A percentile compares a stretch with the other conserved stretches of the same genome.
These are phyloP conservation scores for Menidia menidia DNA, from an alignment of 2,797 vertebrate species.

Conservation along the genomic window DNA sequence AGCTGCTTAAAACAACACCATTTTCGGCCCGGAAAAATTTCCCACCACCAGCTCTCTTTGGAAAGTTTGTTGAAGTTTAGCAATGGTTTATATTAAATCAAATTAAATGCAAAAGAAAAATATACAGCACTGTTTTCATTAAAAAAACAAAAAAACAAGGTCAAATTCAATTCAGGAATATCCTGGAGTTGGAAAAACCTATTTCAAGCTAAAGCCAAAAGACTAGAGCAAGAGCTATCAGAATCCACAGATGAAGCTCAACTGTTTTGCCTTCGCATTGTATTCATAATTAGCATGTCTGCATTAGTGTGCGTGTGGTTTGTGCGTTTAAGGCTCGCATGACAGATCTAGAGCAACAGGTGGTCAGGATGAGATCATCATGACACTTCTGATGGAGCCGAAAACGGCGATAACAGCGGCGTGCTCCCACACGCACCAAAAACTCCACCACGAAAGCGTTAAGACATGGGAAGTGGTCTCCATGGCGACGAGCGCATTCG, in stretches of 20 bases:
- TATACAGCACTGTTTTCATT: too few species aligned
- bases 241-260: background rate
- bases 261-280: background rate
- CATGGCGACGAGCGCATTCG: slow-evolving; percentile 60
- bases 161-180: too few species aligned
- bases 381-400: slow-evolving; percentile 31
- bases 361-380: slow-evolving; percentile 55
- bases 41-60: too few species aligned
- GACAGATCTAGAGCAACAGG: slow-evolving; percentile 61
- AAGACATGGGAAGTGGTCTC: slow-evolving; percentile 73
- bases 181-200: too few species aligned
- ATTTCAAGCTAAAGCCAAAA: background rate
- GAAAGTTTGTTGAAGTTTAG: too few species aligned
- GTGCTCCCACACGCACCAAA: slow-evolving; percentile 2
- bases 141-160: too few species aligned
- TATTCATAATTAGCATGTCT: slow-evolving; percentile 4
- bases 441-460: slow-evolving; percentile 35
- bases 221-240: background rate
- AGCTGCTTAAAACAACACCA: too few species aligned
- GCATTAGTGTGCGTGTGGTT: background rate
- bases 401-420: slow-evolving; percentile 22
- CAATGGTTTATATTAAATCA: too few species aligned
- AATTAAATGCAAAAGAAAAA: too few species aligned
- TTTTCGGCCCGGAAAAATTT: too few species aligned
- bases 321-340: slow-evolving; percentile 10